Conservation (phyloP, 2,888 invertebrate genomes). For the Coenonympha arcania region DNA sequence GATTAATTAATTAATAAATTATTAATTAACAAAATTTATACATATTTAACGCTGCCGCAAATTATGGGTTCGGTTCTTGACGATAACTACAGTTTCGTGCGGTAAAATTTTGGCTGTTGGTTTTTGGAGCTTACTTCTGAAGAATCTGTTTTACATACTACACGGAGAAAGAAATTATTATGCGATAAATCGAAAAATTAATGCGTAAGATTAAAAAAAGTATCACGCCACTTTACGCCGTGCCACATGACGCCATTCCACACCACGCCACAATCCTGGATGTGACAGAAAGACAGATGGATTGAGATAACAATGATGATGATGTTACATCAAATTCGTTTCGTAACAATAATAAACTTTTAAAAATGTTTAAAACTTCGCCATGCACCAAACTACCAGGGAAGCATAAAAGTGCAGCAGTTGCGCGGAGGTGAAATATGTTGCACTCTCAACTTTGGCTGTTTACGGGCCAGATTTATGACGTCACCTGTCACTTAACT, state of each 20-base stretch:
- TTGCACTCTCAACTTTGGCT: conserved; percentile 2
- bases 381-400: neutral
- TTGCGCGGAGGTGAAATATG: conserved; percentile 1
- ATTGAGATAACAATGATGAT: too few species aligned
- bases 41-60: neutral
- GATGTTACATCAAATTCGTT: neutral
- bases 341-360: neutral
- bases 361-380: neutral
- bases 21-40: conserved; percentile 3
- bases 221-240: too few species aligned
- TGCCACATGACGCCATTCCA: too few species aligned
- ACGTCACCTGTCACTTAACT: conserved; percentile 4
- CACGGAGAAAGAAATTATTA: too few species aligned
- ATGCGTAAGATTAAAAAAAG: too few species aligned
- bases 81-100: neutral
- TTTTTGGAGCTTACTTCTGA: too few species aligned
- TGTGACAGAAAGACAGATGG: too few species aligned
- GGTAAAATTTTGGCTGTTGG: too few species aligned
- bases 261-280: too few species aligned
- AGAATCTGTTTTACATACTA: too few species aligned
- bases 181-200: too few species aligned
- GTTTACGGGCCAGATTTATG: conserved; percentile 5
- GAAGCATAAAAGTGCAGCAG: conserved; percentile 2
- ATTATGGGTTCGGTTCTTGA: conserved; percentile 1
- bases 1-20: conserved; percentile 5